Conservation (phyloP, 2,797 vertebrate species). For the Muscicapa comitata region DNA sequence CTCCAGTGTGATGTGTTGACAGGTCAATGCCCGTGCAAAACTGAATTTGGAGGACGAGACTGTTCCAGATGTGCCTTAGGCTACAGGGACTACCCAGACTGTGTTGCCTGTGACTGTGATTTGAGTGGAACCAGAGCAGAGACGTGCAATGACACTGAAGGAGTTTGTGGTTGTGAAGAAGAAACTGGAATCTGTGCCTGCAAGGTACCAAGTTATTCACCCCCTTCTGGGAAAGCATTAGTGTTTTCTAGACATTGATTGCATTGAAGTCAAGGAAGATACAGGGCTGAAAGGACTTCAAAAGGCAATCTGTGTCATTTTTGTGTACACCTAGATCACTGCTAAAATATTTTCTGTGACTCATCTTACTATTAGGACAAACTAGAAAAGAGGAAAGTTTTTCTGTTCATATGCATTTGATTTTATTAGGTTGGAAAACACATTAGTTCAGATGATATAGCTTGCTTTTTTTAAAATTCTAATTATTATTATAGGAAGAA, state of each 20-base stretch:
- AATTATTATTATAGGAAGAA: neutral
- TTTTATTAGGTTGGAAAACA: neutral
- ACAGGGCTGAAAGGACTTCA: neutral
- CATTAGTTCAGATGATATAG: neutral
- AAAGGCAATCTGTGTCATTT: neutral
- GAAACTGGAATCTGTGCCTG: slow-evolving; percentile 83
- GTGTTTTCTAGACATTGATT: neutral
- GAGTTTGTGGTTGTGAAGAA: slow-evolving; percentile 82
- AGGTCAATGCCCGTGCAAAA: slow-evolving; percentile 83
- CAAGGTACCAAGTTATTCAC: slow-evolving; percentile 77
- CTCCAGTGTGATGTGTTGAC: slow-evolving; percentile 78
- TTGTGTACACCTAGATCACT: neutral
- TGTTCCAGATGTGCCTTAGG: slow-evolving; percentile 85
- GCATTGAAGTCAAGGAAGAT: neutral
- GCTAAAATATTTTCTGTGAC: neutral
- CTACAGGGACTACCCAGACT: slow-evolving; percentile 85
- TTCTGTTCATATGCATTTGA: fast-evolving
- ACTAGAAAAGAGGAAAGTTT: neutral
- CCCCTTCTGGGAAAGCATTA: neutral
- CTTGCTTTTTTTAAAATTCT: neutral
- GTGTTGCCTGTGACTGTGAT: slow-evolving; percentile 86
- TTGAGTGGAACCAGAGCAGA: slow-evolving; percentile 77
- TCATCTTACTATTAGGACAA: neutral
- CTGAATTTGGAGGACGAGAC: slow-evolving; percentile 75
- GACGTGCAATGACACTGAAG: slow-evolving; percentile 75